Percentiles rank a stretch among this genome's conserved stretches.
phyloP scores from a whole-genome alignment of 2,888 invertebrate species.

The Machimus rusticus region DNA sequence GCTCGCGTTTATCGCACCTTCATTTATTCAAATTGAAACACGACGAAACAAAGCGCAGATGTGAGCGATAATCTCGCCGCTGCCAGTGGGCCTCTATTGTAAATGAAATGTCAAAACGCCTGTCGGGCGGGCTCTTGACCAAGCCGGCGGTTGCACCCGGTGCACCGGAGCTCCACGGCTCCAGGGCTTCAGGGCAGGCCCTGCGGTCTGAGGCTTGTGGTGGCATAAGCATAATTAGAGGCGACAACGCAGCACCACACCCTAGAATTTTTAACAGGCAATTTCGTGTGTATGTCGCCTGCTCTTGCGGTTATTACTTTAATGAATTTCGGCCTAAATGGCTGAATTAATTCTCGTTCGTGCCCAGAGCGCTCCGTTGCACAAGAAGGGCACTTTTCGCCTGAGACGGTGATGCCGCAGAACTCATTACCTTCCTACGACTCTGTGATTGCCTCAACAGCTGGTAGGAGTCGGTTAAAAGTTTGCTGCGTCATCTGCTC shows the following conservation, averaged over 20 bases:
- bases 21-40: conserved; percentile 41
- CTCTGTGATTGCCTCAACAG: not conserved
- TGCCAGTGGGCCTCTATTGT: conserved; percentile 35
- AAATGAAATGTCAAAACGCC: conserved; percentile 36
- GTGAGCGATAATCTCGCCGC: conserved; percentile 29
- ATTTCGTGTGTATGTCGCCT: not conserved
- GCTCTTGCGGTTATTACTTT: conserved; percentile 28
- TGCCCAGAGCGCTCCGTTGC: not conserved
- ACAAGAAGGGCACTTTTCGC: not conserved
- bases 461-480: not conserved
- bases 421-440: conserved; percentile 18
- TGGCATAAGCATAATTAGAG: conserved; percentile 35
- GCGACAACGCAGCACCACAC: conserved; percentile 31
- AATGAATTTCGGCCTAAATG: conserved; percentile 2
- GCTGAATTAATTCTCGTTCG: not conserved
- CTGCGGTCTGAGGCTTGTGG: not conserved
- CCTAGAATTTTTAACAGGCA: conserved; percentile 31
- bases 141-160: not conserved
- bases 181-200: not conserved
- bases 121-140: not conserved
- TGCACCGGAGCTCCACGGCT: not conserved
- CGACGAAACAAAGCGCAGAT: conserved; percentile 18
- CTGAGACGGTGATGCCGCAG: not conserved
- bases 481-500: not conserved
- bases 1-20: conserved; percentile 37